These are phyloP conservation scores for Paracentrotus lividus DNA, from an alignment of 53 echinoderm and acorn worm species.

Conservation along the genomic window DNA sequence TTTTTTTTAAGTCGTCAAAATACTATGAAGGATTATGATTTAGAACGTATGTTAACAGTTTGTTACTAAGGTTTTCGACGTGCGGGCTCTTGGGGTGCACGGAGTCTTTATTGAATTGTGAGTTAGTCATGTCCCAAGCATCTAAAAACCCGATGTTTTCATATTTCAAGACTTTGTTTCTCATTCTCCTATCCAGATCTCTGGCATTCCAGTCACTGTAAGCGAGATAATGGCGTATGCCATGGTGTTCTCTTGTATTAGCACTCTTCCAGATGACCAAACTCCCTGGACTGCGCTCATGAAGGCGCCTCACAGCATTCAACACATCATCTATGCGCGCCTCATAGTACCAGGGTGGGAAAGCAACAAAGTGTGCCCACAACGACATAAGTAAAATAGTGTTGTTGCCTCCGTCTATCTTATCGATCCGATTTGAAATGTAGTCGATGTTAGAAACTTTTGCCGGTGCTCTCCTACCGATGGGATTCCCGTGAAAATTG, in stretches of 20 bases:
- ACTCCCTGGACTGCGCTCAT: slow-evolving; percentile 63
- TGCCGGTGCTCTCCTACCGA: background rate
- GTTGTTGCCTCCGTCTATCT: background rate
- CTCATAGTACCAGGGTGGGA: slow-evolving; percentile 61
- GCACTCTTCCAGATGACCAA: slow-evolving; percentile 60
- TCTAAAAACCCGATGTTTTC: slow-evolving; percentile 56
- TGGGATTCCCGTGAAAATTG: slow-evolving; percentile 64
- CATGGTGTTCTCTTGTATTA: slow-evolving; percentile 60
- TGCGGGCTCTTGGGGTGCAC: slow-evolving; percentile 54
- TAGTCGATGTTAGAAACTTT: slow-evolving; percentile 19
- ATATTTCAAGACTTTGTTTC: slow-evolving; percentile 3
- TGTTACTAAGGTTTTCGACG: slow-evolving; percentile 3
- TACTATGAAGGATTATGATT: background rate
- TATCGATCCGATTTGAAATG: slow-evolving; percentile 58
- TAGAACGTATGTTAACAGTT: slow-evolving; percentile 23
- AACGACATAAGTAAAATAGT: slow-evolving; percentile 61
- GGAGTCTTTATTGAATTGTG: slow-evolving; percentile 32
- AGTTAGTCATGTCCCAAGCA: slow-evolving; percentile 76
- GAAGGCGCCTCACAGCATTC: slow-evolving; percentile 49
- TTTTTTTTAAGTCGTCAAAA: background rate
- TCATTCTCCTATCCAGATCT: slow-evolving; percentile 48
- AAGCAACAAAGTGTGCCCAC: slow-evolving; percentile 65
- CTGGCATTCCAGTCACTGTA: slow-evolving; percentile 71
- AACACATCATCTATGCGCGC: slow-evolving; percentile 43
- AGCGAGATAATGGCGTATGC: background rate